These are phyloP conservation scores for Candidula unifasciata DNA, from an alignment of 2,888 invertebrate genomes.

Conservation along the genomic window DNA sequence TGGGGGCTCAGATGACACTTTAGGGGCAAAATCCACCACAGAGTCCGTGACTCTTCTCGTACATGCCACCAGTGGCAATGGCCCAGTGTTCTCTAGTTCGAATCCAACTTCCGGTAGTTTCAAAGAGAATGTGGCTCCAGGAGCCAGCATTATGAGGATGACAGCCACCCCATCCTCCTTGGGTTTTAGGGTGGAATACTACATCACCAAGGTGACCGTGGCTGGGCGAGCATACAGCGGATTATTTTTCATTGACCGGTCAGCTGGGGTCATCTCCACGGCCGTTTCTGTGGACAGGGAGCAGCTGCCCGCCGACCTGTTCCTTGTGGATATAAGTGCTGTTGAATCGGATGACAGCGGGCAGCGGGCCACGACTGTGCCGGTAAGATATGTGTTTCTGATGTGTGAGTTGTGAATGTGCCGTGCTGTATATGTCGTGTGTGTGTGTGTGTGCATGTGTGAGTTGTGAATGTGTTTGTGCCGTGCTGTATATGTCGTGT, in stretches of 20 bases:
- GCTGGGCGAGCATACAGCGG: slow-evolving; percentile 77
- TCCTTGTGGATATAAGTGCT: slow-evolving; percentile 71
- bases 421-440: too few relatives aligned
- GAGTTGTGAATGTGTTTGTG: too few relatives aligned
- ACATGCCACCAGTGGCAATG: slow-evolving; percentile 45
- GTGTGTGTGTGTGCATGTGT: too few relatives aligned
- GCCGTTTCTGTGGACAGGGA: slow-evolving; percentile 67
- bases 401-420: neutral
- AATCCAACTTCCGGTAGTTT: slow-evolving; percentile 85
- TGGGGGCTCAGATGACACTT: slow-evolving; percentile 43
- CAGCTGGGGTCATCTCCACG: slow-evolving; percentile 65
- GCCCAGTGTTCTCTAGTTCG: slow-evolving; percentile 60
- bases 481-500: too few relatives aligned
- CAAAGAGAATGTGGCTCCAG: slow-evolving; percentile 91
- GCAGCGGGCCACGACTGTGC: slow-evolving; percentile 66
- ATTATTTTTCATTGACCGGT: slow-evolving; percentile 65
- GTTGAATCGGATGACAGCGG: slow-evolving; percentile 62
- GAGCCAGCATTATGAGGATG: slow-evolving; percentile 90
- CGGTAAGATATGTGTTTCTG: slow-evolving; percentile 67
- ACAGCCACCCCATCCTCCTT: slow-evolving; percentile 69
- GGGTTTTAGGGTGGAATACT: slow-evolving; percentile 86
- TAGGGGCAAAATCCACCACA: slow-evolving; percentile 35
- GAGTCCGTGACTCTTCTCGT: slow-evolving; percentile 48
- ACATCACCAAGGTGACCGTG: slow-evolving; percentile 84
- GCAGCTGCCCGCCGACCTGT: slow-evolving; percentile 63